Conservation (phyloP, 2,113 vertebrate species). For the Acrocephalus arundinaceus region DNA sequence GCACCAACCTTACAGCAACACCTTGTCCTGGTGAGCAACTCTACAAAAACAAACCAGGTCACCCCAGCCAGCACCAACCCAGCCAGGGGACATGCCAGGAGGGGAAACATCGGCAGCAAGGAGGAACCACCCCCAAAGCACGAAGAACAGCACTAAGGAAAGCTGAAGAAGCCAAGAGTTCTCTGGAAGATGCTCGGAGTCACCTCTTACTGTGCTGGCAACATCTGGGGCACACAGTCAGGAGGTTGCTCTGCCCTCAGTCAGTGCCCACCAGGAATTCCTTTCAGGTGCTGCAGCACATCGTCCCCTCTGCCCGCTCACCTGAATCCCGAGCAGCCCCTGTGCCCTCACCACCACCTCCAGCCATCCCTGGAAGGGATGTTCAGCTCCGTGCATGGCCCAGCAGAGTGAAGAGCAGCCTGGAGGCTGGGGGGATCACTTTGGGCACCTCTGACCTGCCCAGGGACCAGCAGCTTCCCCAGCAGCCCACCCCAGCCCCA, state of each 20-base stretch:
- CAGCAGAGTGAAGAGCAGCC: not conserved
- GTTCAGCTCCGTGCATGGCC: rapidly evolving
- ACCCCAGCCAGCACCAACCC: not conserved
- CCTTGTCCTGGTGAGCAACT: not conserved
- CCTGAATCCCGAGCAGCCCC: rapidly evolving
- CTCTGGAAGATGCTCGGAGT: not conserved
- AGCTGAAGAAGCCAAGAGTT: not conserved
- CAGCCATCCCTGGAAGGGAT: rapidly evolving
- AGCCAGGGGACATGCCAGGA: rapidly evolving
- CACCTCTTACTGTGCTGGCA: not conserved
- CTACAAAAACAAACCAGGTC: not conserved
- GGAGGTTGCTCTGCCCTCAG: rapidly evolving
- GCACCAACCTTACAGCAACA: not conserved
- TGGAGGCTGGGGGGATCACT: rapidly evolving
- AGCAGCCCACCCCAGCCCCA: not conserved
- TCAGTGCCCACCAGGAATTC: not conserved
- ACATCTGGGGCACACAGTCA: not conserved
- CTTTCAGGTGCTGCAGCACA: not conserved
- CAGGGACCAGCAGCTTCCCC: not conserved
- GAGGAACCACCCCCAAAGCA: rapidly evolving
- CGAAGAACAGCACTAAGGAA: not conserved
- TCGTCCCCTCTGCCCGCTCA: not conserved
- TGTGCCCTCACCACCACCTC: rapidly evolving
- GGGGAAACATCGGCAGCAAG: rapidly evolving
- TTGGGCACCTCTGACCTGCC: not conserved